Base-by-base conservation (phyloP, 2,888 invertebrate species). In the Uropetala carovei region DNA sequence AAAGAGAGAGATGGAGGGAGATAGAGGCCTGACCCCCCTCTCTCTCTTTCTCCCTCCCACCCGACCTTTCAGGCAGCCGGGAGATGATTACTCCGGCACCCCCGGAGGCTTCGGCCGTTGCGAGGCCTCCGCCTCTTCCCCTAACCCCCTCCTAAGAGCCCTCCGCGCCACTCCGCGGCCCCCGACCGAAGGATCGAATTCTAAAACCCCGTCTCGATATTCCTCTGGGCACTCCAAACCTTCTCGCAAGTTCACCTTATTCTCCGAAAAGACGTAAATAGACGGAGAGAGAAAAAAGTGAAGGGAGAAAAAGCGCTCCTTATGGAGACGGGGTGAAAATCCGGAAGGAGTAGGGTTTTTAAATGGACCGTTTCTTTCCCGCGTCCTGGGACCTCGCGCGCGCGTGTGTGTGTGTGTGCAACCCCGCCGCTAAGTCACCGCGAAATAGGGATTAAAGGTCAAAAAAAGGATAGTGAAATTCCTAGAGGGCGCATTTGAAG, bases 241-340 rank as follows among this genome's bases (percentile, higher is more conserved):
- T 43, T 43, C 43, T 43, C 43, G n/a, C 7, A 22, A 75, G 22
- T 75, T 75, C 43, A 1, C 43, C 43, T 43, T 43, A 43, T 43
- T 43, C 75, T 27, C 75, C 2, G 22, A 13, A 18, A 75, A 27
- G 75, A 75, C 75, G 75, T 75, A 75, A 75, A 75, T 27, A 75
- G 75, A 75, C 27, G 75, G 27, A 75, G 75, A 75, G 27, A 75
- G 75, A 75, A 75, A 75, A 75, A 75, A 75, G 75, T 27, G 75
- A 27, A 75, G 75, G 75, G 27, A 22, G 22, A 27, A 75, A 75
- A 75, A 22, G 75, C 75, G 27, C 75, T 27, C 75, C 75, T 75
- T 27, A 27, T 75, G 75, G 75, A 43, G 43, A 43, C 43, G 43
- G 43, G 43, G 22, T 27, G 75, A 75, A 75, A 75, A 75, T 75